These are phyloP conservation scores for Leptonema lineaticorne DNA, from an alignment of 1,140 invertebrate genomes.

Conservation along the genomic window DNA sequence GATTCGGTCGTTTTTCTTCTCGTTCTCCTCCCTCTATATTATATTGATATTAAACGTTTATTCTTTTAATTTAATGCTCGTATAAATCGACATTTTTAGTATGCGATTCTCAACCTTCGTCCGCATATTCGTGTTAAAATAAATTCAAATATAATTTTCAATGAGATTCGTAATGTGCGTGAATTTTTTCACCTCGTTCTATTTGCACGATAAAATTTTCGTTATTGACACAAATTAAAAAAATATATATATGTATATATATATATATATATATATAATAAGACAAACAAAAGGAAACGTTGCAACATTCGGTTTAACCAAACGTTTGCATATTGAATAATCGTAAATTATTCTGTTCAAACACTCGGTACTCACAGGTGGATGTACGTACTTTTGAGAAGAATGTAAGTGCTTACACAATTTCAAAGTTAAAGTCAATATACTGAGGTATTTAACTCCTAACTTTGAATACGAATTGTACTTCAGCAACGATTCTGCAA, in stretches of 20 bases:
- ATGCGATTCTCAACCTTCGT: background rate
- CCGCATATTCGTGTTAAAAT: no score
- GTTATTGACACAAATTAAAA: background rate
- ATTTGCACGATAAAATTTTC: background rate
- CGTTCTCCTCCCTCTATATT: no score
- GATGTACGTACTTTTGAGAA: background rate
- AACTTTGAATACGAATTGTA: no score
- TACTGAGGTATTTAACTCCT: background rate
- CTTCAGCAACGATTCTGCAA: no score
- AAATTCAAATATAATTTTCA: no score
- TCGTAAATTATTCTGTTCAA: background rate
- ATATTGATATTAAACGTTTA: no score
- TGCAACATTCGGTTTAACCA: background rate
- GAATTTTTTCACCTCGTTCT: background rate
- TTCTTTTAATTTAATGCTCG: no score
- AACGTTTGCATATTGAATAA: background rate
- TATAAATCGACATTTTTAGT: background rate
- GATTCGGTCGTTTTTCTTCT: no score
- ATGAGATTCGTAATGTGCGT: background rate
- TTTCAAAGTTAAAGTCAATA: background rate
- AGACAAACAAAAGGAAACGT: constrained; percentile 1
- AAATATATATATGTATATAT: background rate
- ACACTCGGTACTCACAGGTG: background rate
- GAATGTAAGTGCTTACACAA: background rate
- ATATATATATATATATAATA: background rate